Evolutionary conservation across 2,113 vertebrate species (phyloP).

Genomic region (Kryptolebias marmoratus): DNA sequence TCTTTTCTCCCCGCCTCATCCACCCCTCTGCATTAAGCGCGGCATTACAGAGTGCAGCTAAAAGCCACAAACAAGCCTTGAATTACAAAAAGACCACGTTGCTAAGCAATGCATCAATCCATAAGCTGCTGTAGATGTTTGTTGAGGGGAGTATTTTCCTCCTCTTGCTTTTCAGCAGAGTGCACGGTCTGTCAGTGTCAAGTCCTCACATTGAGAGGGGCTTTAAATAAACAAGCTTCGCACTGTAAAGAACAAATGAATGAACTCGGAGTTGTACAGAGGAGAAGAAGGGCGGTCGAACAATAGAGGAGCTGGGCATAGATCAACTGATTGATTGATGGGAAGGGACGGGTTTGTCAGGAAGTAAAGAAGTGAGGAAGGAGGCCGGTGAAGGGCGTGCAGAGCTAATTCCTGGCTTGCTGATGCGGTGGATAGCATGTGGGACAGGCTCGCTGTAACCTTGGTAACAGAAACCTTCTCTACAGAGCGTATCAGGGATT

Average conservation of each 20-base stretch:
- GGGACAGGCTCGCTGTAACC: slow-evolving; percentile 83
- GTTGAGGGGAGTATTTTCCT: slow-evolving; percentile 29
- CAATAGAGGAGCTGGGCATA: slow-evolving; percentile 17
- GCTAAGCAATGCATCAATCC: slow-evolving; percentile 84
- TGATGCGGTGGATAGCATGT: slow-evolving; percentile 81
- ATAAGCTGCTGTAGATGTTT: slow-evolving; percentile 58
- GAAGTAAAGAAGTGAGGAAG: slow-evolving; percentile 60
- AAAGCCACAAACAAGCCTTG: slow-evolving; percentile 88
- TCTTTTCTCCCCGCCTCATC: slow-evolving; percentile 56
- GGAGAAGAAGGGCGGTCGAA: slow-evolving; percentile 10
- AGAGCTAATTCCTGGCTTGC: slow-evolving; percentile 49
- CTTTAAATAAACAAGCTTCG: not conserved
- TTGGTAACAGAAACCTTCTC: slow-evolving; percentile 83
- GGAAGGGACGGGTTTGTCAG: slow-evolving; percentile 39
- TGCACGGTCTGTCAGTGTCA: not conserved
- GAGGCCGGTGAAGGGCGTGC: slow-evolving; percentile 38
- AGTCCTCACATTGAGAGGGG: not conserved
- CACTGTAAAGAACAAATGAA: slow-evolving; percentile 19
- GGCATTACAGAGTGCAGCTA: slow-evolving; percentile 86
- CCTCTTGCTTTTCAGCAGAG: slow-evolving; percentile 11
- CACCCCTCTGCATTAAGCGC: slow-evolving; percentile 81
- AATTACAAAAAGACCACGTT: slow-evolving; percentile 87
- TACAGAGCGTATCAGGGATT: slow-evolving; percentile 80
- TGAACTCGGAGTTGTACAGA: not conserved
- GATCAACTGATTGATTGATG: slow-evolving; percentile 47